These are phyloP conservation scores for Drosophila diplacantha DNA, from an alignment of 2,888 invertebrate genomes.

Conservation along the genomic window DNA sequence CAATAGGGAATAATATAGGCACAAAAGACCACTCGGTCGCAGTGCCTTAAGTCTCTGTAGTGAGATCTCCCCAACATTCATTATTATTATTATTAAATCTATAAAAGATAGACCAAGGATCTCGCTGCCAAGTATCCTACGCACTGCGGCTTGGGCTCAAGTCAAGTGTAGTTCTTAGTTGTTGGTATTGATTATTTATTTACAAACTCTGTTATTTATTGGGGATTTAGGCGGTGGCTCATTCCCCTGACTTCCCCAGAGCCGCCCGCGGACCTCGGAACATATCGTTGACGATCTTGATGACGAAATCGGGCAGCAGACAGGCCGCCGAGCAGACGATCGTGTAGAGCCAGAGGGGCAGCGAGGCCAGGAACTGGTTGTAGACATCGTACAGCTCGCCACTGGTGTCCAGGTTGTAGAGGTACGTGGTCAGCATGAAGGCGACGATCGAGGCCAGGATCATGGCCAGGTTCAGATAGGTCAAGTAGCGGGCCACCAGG, in stretches of 20 bases:
- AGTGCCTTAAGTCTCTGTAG: too few relatives aligned
- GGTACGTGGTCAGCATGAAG: slow-evolving; percentile 79
- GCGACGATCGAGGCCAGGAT: slow-evolving; percentile 79
- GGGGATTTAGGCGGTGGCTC: background rate
- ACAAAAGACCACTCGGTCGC: too few relatives aligned
- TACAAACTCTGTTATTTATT: background rate
- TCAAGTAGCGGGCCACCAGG: slow-evolving; percentile 81
- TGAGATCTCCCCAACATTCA: too few relatives aligned
- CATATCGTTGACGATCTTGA: slow-evolving; percentile 58
- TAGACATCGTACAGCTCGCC: slow-evolving; percentile 80
- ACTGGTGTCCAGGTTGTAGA: slow-evolving; percentile 80
- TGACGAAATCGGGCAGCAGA: slow-evolving; percentile 80
- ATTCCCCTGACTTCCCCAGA: background rate
- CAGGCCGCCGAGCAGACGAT: slow-evolving; percentile 78
- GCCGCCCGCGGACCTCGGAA: background rate
- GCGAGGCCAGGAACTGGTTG: slow-evolving; percentile 79
- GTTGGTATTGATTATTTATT: background rate
- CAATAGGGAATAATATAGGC: too few relatives aligned
- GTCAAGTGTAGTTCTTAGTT: too few relatives aligned
- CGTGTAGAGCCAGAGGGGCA: slow-evolving; percentile 81
- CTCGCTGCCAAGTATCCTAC: too few relatives aligned
- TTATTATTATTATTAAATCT: too few relatives aligned
- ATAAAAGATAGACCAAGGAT: too few relatives aligned
- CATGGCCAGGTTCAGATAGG: slow-evolving; percentile 78
- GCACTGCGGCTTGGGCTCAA: too few relatives aligned